phyloP scores from a whole-genome alignment of 2,797 vertebrate species.

The Heliangelus exortis region DNA sequence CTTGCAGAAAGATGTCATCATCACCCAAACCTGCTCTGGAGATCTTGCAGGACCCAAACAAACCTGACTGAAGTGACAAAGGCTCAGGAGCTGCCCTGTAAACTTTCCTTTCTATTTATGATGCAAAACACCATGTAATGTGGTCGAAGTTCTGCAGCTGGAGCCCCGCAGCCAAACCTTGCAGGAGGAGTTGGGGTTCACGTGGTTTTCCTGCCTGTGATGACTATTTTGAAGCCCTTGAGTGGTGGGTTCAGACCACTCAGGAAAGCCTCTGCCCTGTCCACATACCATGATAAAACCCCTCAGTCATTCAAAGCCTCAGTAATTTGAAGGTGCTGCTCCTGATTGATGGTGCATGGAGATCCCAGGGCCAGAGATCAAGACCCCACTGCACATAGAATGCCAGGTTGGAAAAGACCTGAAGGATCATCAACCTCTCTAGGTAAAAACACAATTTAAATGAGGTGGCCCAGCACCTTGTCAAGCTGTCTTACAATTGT shows the following conservation, averaged over 20 bases:
- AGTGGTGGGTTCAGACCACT: fast-evolving
- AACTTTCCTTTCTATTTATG: background rate
- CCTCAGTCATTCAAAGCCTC: background rate
- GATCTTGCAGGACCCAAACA: background rate
- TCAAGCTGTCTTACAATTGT: too few species aligned
- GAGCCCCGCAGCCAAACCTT: background rate
- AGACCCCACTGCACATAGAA: background rate
- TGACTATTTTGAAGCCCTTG: background rate
- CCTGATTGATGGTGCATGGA: fast-evolving
- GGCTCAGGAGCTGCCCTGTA: background rate
- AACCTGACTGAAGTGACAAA: background rate
- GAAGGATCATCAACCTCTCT: too few species aligned
- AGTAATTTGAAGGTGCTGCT: background rate
- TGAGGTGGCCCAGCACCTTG: too few species aligned
- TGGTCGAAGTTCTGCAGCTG: background rate
- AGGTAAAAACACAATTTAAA: too few species aligned
- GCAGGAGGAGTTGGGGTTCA: background rate
- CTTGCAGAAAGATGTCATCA: background rate
- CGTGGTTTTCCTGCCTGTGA: background rate
- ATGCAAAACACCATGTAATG: background rate
- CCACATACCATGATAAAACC: fast-evolving
- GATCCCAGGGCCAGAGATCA: background rate
- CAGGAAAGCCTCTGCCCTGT: background rate
- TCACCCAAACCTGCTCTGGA: fast-evolving
- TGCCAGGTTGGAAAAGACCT: too few species aligned